Evolutionary conservation across 2,888 invertebrate species (phyloP).

Genomic region (Taenaris catops): DNA sequence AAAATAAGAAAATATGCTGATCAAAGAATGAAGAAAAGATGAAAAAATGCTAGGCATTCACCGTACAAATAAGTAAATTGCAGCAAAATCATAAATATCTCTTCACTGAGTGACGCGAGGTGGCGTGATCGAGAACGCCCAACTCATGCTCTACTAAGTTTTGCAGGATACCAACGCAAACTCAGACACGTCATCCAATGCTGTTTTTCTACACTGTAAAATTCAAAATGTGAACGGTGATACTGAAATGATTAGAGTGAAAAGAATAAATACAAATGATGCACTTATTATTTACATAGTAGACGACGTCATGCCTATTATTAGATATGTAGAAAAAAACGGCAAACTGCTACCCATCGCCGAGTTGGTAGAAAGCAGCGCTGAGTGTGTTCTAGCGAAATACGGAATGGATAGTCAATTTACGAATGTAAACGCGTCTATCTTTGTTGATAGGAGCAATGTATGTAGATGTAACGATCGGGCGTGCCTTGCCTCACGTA

Average conservation of each 20-base stretch:
- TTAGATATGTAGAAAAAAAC: conserved; percentile 2
- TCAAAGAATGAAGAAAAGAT: too few relatives aligned
- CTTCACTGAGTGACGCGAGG: conserved; percentile 11
- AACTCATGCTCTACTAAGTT: conserved; percentile 5
- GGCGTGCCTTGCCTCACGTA: conserved; percentile 49
- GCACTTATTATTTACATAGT: conserved; percentile 5
- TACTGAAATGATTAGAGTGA: conserved; percentile 2
- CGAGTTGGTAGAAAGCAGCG: background rate
- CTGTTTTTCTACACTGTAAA: background rate
- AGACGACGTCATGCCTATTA: conserved; percentile 1
- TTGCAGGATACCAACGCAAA: background rate
- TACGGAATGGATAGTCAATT: conserved; percentile 16
- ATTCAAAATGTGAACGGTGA: background rate
- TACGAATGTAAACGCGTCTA: conserved; percentile 10
- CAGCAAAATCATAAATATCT: conserved; percentile 8
- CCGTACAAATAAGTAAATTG: conserved; percentile 10
- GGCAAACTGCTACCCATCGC: conserved; percentile 1
- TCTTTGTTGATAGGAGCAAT: background rate
- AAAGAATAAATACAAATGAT: background rate
- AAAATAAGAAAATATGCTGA: too few relatives aligned
- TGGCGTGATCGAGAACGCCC: conserved; percentile 17
- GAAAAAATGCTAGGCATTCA: conserved; percentile 6
- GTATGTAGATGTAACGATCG: conserved; percentile 9
- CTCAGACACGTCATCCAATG: conserved; percentile 3
- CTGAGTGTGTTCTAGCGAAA: background rate